Evolutionary conservation across 2,113 vertebrate species (phyloP), one percentile per base, ranked within the genome.

Genomic region (Boleophthalmus pectinirostris): DNA sequence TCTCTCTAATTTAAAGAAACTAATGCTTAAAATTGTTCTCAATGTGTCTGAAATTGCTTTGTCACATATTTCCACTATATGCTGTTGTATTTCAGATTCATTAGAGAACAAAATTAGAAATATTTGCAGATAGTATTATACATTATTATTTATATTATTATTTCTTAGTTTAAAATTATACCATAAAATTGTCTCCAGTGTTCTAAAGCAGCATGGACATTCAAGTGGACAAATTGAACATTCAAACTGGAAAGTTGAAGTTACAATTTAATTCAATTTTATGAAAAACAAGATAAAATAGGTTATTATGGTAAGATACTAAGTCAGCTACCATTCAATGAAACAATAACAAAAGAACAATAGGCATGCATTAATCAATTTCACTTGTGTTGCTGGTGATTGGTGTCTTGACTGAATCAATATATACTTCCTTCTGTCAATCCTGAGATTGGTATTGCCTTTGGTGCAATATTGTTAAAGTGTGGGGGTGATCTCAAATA

Each of bases 381-480:
- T 3, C 15, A 38, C 45, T 11, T 72, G 21, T 51, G 25, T 68
- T 63, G 54, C n/a, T 53, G 38, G 77, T 79, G 69, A 80, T 78
- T 78, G 61, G 20, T 25, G 77, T 69, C 74, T 61, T 87, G 67
- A 80, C 35, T 63, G 14, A 69, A 84, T 87, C 86, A 85, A 87
- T 93, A 84, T 82, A 89, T 89, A 87, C n/a, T 46, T 57, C 45
- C 46, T 23, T 69, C 77, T 74, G 77, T 87, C 79, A 74, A 51
- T 61, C 78, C 77, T 79, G 69, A 66, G 78, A 88, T 87, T 85
- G 87, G 72, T 75, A 74, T 49, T 16, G 49, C 70, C 66, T 78
- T 29, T 72, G 47, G 33, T 75, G 67, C 33, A 38, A 64, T 38
- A 64, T 64, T 38, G 33, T 43, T 38, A 64, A 38, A 38, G 61